phyloP scores from a whole-genome alignment of 2,113 vertebrate species.

The Eulemur rufifrons region DNA sequence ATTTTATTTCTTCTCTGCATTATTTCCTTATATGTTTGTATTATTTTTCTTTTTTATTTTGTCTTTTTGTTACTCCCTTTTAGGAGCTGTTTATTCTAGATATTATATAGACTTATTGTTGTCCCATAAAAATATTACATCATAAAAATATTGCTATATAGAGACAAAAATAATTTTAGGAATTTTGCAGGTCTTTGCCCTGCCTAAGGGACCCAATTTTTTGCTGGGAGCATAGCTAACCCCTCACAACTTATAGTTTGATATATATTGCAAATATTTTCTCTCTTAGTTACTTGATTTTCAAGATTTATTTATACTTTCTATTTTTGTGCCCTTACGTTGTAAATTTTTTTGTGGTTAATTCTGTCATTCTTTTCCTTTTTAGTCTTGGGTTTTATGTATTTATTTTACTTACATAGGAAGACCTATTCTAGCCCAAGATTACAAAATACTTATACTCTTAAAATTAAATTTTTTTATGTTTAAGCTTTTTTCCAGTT shows the following conservation, averaged over 20 bases:
- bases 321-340: not conserved
- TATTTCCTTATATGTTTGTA: not conserved
- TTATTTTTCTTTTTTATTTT: not conserved
- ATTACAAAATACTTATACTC: slow-evolving; percentile 28
- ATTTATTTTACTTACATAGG: not conserved
- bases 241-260: not conserved
- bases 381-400: not conserved
- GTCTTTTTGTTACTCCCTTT: slow-evolving; percentile 8
- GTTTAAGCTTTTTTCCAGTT: not conserved
- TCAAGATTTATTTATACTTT: not conserved
- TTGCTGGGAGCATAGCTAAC: no score
- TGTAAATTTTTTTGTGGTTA: not conserved
- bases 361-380: not conserved
- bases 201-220: no score
- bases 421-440: not conserved
- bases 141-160: no score
- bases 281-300: not conserved
- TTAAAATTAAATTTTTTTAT: slow-evolving; percentile 23
- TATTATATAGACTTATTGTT: not conserved
- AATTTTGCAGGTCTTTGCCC: no score
- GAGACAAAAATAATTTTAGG: no score
- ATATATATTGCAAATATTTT: slow-evolving; percentile 7
- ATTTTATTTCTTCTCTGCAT: not conserved
- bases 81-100: not conserved
- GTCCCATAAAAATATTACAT: no score